Evolutionary conservation across 2,888 invertebrate species (phyloP), one percentile per base, ranked within the genome.

Genomic region (Stenodema calcarata): DNA sequence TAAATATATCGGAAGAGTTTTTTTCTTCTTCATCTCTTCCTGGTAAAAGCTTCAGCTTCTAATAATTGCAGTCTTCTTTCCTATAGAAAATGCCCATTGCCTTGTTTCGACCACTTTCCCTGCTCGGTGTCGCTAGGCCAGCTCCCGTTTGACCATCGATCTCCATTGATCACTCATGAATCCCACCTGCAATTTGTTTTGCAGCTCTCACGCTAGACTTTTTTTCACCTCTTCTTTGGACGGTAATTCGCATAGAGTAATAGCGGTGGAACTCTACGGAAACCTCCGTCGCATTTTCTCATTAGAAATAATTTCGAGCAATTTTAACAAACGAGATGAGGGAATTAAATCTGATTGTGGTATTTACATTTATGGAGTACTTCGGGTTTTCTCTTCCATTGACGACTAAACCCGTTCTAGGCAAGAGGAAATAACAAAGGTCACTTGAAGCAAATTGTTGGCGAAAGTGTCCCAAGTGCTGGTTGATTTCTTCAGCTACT

Each of bases 101-200:
- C 78, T 27, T 14, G 23, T 78, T 11, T 18, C 44, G 44, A 23
- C 78, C 44, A 78, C 78, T 78, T 78, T 78, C 78, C 78, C 78
- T 78, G 42, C 9, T 23, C 44, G 11, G 27, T 78, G 44, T 78
- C 41, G 42, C 41, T 27, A 44, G 18, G 44, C 18, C 3, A 11
- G 78, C 6, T 18, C 14, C n/a, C 78, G 76, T 44, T 78, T 44
- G 44, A 47, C n/a, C 78, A 78, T 78, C 78, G 11, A 78, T 78
- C 78, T 78, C 44, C 78, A 78, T 78, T 78, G 78, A 78, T 78
- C 78, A 78, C 78, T 78, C 44, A 27, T 44, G 42, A 44, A 23
- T 47, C 78, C 14, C 41, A 23, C 44, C 44, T 18, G 78, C 23
- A 12, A 78, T 78, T 78, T 78, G 41, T 78, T 78, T 78, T 23